Evolutionary conservation across 2,797 vertebrate genomes (phyloP), one percentile per base, ranked within the genome.

Genomic region (Labroides dimidiatus): DNA sequence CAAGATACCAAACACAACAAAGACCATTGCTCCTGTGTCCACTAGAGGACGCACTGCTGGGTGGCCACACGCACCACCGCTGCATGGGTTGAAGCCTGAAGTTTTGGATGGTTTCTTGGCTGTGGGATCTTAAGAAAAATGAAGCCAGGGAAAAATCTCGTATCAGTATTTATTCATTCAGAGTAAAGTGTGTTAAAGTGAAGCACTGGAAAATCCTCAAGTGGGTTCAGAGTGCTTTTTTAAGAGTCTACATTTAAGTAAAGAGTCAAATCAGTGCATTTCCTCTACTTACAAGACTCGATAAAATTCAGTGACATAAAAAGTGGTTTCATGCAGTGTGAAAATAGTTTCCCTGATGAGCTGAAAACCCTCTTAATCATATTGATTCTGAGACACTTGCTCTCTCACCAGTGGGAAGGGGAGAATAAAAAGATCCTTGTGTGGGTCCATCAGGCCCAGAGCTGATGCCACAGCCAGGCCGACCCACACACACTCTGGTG

Each of bases 11-110:
- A 99, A 99, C 75, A 99, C 97, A 2, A 99, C 94, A 0, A 99
- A 99, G 69, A 99, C 98, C 97, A 99, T 99, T 69, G 98, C 98
- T 2, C 98, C 98, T 0, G 98, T 99, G 83, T 99, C 97, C 2
- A 99, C 98, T 73, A 99, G 95, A 0, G 98, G 98, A 44, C 97
- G 94, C 71, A 96, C 97, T 0, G 97, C 97, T 0, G 98, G 97
- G 56, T 92, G 96, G 64, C 96, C 96, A 0, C 98, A 99, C 62
- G 86, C 93, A 0, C 92, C 91, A 4, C 95, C 95, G 58, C 94
- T 84, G 67, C 98, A 99, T 0, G 97, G 97, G 75, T 99, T 97
- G 84, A 98, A 99, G 63, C 96, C 97, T 0, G 94, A 95, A 0
- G 96, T 99, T 76, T 95, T 93, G 0, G 97, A 97, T 21, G 71